Percentiles rank a stretch among this genome's conserved stretches.
Conservation (phyloP, 2,888 invertebrate species). For the Cosmopolites sordidus region DNA sequence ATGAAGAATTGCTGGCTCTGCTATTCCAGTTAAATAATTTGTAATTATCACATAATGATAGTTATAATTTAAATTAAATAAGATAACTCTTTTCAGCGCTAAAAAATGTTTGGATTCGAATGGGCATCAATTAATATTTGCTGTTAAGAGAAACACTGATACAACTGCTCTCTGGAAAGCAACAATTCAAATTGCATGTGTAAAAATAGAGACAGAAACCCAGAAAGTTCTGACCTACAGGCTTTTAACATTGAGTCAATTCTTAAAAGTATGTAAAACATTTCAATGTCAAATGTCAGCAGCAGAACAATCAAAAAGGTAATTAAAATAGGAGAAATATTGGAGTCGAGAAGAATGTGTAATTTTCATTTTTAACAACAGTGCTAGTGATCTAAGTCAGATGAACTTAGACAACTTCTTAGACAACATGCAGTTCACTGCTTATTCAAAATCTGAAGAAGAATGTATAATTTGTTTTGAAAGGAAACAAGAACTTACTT, state of each 20-base stretch:
- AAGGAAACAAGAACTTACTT: conserved; percentile 60
- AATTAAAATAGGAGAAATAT: conserved; percentile 6
- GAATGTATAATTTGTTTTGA: conserved; percentile 74
- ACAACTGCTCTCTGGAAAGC: conserved; percentile 65
- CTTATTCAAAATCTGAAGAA: conserved; percentile 33
- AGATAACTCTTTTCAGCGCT: conserved; percentile 48
- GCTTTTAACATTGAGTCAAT: conserved; percentile 60
- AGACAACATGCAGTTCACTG: conserved; percentile 34
- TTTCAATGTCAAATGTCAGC: conserved; percentile 50
- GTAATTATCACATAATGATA: conserved; percentile 46
- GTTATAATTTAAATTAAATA: no score
- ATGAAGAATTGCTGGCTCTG: conserved; percentile 58
- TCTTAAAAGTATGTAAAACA: conserved; percentile 58
- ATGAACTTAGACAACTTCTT: conserved; percentile 46
- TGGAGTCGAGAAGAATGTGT: no score
- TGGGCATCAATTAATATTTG: conserved; percentile 62
- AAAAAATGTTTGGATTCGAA: conserved; percentile 57
- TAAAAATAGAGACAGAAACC: conserved; percentile 55
- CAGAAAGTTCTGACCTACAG: conserved; percentile 56
- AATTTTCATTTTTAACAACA: conserved; percentile 4
- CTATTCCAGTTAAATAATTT: conserved; percentile 59
- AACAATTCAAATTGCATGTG: conserved; percentile 61
- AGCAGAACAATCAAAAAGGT: conserved; percentile 41
- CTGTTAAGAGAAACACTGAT: conserved; percentile 62
- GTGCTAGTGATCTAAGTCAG: conserved; percentile 21